Evolutionary conservation across 1,140 invertebrate species (phyloP).

Genomic region (Halotydeus destructor): DNA sequence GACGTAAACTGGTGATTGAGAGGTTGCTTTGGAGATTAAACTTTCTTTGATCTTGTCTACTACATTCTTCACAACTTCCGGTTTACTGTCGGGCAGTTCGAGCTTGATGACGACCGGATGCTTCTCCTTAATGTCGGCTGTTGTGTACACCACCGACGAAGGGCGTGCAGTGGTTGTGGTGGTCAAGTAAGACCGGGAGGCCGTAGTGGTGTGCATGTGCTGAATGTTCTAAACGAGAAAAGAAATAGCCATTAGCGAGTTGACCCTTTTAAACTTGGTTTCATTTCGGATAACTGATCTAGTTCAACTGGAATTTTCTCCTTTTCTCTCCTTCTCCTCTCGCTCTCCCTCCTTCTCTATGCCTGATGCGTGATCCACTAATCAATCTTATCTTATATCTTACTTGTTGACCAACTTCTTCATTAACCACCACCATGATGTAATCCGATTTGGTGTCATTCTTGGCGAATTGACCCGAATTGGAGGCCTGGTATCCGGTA

Average conservation of each 20-base stretch:
- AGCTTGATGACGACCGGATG: conserved; percentile 4
- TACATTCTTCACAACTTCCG: conserved; percentile 4
- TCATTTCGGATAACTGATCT: conserved; percentile 1
- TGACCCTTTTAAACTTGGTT: not conserved
- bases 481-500: too few species aligned
- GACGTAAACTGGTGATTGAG: not conserved
- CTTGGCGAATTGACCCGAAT: too few species aligned
- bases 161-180: conserved; percentile 3
- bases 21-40: not conserved
- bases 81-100: conserved; percentile 2
- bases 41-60: conserved; percentile 6
- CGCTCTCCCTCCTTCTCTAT: too few species aligned
- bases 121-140: not conserved
- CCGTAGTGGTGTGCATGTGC: not conserved
- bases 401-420: not conserved
- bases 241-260: conserved; percentile 5
- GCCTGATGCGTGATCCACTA: too few species aligned
- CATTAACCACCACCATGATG: conserved; percentile 10
- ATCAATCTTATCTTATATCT: not conserved
- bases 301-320: too few species aligned
- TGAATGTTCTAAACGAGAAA: too few species aligned
- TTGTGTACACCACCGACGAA: not conserved
- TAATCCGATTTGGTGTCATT: conserved; percentile 12
- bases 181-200: not conserved
- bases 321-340: too few species aligned